Evolutionary conservation across 2,113 vertebrate species (phyloP).

Genomic region (human): DNA sequence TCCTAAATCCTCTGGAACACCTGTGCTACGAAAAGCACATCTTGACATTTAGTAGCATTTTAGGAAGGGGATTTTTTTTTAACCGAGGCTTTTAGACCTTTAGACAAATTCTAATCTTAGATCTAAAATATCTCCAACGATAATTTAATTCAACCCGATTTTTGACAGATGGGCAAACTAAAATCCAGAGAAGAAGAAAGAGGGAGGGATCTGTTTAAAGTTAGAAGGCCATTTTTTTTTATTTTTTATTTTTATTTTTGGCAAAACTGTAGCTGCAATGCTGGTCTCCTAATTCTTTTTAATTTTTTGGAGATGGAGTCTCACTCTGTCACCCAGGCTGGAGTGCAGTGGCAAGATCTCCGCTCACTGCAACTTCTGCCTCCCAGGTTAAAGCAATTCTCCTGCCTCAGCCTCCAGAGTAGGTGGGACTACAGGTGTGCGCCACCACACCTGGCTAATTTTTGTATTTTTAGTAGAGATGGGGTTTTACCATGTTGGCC

Average conservation of each 20-base stretch:
- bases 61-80: neutral
- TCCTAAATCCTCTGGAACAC: neutral
- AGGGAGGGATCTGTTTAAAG: neutral
- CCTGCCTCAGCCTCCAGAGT: no score
- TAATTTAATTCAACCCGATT: neutral
- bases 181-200: neutral
- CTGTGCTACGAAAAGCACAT: neutral
- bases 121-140: neutral
- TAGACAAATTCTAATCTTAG: slow-evolving; percentile 1
- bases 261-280: neutral
- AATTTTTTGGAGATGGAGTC: no score
- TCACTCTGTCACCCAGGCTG: no score
- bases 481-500: no score
- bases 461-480: no score
- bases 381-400: no score
- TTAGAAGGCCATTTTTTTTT: neutral
- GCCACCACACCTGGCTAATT: no score
- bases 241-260: neutral
- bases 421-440: no score
- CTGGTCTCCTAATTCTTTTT: neutral
- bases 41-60: neutral
- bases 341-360: no score
- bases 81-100: neutral
- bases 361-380: no score
- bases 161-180: neutral